Evolutionary conservation across 2,888 invertebrate genomes (phyloP).

Genomic region (Ariolimax columbianus): DNA sequence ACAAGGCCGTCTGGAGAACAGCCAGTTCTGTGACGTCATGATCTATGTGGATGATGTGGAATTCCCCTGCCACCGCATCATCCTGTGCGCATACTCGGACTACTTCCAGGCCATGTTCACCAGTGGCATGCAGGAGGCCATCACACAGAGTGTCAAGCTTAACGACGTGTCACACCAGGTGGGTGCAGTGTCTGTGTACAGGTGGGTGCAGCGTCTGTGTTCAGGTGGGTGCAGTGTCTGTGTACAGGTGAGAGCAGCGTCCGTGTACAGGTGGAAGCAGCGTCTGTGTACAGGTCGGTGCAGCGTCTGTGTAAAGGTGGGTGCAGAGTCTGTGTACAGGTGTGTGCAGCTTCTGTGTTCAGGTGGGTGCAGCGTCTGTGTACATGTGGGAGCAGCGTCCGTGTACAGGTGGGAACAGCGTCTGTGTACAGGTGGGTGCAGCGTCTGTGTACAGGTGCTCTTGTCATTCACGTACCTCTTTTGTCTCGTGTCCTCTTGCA

Average conservation of each 20-base stretch:
- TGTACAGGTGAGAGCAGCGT: no score
- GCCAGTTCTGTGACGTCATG: constrained; percentile 45
- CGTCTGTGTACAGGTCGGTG: background rate
- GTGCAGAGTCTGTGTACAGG: no score
- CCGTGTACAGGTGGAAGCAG: constrained; percentile 20
- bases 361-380: constrained; percentile 16
- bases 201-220: background rate
- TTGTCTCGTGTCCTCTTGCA: no score
- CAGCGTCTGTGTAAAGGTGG: background rate
- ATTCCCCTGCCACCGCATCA: constrained; percentile 46
- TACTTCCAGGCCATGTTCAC: constrained; percentile 50
- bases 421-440: no score
- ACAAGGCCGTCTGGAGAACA: constrained; percentile 39
- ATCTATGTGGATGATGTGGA: constrained; percentile 42
- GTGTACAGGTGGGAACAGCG: background rate
- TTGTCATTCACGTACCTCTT: no score
- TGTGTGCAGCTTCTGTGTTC: background rate
- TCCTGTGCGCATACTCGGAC: constrained; percentile 46
- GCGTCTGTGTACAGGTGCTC: constrained; percentile 16
- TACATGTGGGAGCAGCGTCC: background rate
- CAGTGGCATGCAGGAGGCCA: constrained; percentile 46
- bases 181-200: background rate
- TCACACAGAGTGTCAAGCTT: constrained; percentile 46
- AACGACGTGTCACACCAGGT: constrained; percentile 47
- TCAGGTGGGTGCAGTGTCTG: no score